Evolutionary conservation across 2,113 vertebrate genomes (phyloP).

Genomic region (Hassar affinis): DNA sequence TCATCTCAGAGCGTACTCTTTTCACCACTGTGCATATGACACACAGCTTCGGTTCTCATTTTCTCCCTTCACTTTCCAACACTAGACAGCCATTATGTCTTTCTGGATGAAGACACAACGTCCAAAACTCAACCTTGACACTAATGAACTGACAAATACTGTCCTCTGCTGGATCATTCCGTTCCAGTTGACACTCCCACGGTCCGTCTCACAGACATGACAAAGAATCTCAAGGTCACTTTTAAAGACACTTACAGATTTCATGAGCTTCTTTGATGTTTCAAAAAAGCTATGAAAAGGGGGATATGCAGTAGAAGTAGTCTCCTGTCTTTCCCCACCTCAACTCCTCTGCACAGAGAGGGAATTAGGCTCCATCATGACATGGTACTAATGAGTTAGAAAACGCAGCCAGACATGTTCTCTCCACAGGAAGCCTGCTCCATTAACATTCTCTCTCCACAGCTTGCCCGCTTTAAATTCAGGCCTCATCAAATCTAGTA

Average conservation of each 20-base stretch:
- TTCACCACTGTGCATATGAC: background rate
- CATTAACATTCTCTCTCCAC: constrained; percentile 53
- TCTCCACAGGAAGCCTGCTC: constrained; percentile 55
- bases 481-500: constrained; percentile 58
- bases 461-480: constrained; percentile 56
- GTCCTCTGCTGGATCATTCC: background rate
- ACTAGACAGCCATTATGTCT: background rate
- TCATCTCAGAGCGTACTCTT: background rate
- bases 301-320: background rate
- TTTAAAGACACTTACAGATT: background rate
- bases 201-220: background rate
- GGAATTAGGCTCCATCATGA: constrained; percentile 55
- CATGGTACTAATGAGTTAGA: constrained; percentile 64
- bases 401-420: constrained; percentile 61
- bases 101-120: background rate
- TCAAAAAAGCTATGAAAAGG: background rate
- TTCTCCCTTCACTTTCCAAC: background rate
- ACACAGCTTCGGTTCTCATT: background rate
- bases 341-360: constrained; percentile 56
- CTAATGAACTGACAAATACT: background rate
- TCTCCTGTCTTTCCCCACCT: constrained; percentile 43
- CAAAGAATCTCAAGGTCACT: background rate
- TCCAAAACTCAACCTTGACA: background rate
- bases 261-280: background rate
- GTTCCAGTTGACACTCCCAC: background rate